Percentiles rank a stretch among this genome's conserved stretches.
Conservation (phyloP, 2,888 invertebrate genomes). For the Bugulina stolonifera region DNA sequence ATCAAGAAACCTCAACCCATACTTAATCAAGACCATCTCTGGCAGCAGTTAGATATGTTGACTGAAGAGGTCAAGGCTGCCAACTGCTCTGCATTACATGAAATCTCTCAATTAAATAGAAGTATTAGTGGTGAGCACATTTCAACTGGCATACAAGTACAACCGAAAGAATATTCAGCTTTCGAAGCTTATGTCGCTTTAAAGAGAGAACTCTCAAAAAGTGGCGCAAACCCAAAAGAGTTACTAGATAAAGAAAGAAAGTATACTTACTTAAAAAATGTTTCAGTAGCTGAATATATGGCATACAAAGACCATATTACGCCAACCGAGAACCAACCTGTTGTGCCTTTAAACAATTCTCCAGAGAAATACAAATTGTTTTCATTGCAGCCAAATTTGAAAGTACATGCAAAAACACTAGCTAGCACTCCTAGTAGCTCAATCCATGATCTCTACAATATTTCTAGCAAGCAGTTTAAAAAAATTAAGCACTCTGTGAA, state of each 20-base stretch:
- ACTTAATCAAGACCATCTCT: too few species aligned
- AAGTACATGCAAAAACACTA: neutral
- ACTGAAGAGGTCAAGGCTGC: too few species aligned
- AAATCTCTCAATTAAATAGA: too few species aligned
- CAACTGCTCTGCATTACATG: too few species aligned
- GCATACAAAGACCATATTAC: neutral
- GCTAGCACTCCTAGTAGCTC: neutral
- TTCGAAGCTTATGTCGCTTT: neutral
- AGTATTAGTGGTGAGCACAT: too few species aligned
- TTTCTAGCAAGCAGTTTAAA: neutral
- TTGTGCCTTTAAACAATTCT: too few species aligned
- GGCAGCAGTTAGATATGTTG: too few species aligned
- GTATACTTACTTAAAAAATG: neutral
- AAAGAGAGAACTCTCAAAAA: neutral
- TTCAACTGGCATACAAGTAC: neutral
- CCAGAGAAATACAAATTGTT: too few species aligned
- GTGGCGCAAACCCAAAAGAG: neutral
- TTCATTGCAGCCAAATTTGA: neutral
- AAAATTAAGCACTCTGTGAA: neutral
- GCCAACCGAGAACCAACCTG: neutral
- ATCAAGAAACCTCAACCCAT: too few species aligned
- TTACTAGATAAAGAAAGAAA: neutral
- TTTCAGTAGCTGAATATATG: neutral
- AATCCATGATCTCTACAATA: neutral
- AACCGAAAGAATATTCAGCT: neutral